Percentiles rank a stretch among this genome's conserved stretches.
Conservation (phyloP, 2,888 invertebrate genomes). For the Branchipolynoe longqiensis region DNA sequence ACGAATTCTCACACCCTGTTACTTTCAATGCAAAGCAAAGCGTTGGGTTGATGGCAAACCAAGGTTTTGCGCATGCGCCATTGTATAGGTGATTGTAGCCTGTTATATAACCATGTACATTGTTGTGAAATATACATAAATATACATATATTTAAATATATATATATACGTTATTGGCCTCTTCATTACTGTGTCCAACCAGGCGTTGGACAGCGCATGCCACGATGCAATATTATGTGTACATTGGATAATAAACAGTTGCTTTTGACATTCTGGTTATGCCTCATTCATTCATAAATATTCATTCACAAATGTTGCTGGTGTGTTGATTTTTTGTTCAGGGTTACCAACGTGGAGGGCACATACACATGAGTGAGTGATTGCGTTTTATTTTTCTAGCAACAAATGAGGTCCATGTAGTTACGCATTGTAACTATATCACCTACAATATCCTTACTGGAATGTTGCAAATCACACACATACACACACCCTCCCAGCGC, state of each 20-base stretch:
- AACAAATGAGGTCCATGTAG: no score
- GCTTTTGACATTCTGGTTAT: slow-evolving; percentile 47
- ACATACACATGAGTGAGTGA: no score
- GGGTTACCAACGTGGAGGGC: no score
- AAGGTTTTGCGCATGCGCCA: slow-evolving; percentile 38
- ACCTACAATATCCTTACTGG: no score
- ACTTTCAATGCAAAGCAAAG: slow-evolving; percentile 51
- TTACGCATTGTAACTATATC: no score
- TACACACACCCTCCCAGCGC: no score
- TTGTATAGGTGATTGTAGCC: slow-evolving; percentile 40
- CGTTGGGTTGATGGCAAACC: slow-evolving; percentile 19
- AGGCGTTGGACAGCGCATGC: slow-evolving; percentile 33
- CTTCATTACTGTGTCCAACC: slow-evolving; percentile 4
- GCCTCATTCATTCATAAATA: no score
- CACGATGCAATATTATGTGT: slow-evolving; percentile 50
- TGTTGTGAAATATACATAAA: slow-evolving; percentile 9
- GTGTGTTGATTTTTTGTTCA: no score
- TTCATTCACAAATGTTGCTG: no score
- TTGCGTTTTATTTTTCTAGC: no score
- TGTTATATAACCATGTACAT: slow-evolving; percentile 34
- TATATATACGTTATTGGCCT: neutral
- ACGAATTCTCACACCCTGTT: slow-evolving; percentile 54
- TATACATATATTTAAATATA: no score
- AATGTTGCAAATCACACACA: no score
- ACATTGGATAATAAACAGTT: slow-evolving; percentile 35